phyloP scores from a whole-genome alignment of 2,888 invertebrate genomes.

The Acanthosepion lycidas region DNA sequence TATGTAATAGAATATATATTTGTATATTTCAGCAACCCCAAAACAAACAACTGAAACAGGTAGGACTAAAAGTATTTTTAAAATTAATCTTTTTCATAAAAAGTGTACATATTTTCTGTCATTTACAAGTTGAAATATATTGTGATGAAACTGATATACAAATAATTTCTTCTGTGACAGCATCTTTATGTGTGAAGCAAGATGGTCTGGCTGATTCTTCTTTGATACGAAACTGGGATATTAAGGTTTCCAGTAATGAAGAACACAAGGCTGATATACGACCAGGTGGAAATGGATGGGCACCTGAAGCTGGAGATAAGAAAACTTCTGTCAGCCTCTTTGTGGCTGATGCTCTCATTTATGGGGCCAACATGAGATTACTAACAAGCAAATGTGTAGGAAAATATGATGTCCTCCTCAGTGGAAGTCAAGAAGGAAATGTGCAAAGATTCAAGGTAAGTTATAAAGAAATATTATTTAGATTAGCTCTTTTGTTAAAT shows the following conservation, averaged over 20 bases:
- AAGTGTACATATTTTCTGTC: too few relatives aligned
- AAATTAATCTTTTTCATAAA: too few relatives aligned
- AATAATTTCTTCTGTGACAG: not conserved
- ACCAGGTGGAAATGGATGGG: conserved; percentile 5
- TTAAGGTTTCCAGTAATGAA: not conserved
- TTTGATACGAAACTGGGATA: not conserved
- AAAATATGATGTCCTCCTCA: not conserved
- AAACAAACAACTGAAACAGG: not conserved
- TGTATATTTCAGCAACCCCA: too few relatives aligned
- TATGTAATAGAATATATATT: too few relatives aligned
- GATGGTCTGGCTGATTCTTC: conserved; percentile 3
- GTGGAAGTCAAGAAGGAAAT: not conserved
- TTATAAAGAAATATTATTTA: not conserved
- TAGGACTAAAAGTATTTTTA: not conserved
- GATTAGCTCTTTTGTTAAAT: too few relatives aligned
- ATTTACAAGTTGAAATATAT: too few relatives aligned
- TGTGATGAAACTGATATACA: too few relatives aligned
- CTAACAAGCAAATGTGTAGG: not conserved
- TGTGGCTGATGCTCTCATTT: not conserved
- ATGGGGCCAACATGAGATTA: not conserved
- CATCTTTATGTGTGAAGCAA: not conserved
- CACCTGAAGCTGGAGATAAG: not conserved
- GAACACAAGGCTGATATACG: not conserved
- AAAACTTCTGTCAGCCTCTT: not conserved
- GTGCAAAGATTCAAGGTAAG: not conserved